Conservation (phyloP, 2,888 invertebrate species). For the Dendrolimus houi region DNA sequence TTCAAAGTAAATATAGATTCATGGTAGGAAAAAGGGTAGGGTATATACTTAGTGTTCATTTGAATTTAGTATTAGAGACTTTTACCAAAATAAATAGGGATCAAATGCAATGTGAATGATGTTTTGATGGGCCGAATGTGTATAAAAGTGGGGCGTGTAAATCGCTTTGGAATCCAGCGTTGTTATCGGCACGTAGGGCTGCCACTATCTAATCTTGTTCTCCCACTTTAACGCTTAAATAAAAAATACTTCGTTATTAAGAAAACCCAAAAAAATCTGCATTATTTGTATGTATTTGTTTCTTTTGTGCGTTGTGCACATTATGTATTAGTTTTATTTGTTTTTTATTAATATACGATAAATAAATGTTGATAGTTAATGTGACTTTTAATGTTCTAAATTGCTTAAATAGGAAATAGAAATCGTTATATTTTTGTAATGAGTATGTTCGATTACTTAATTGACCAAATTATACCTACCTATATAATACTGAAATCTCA, state of each 20-base stretch:
- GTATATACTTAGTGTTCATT: neutral
- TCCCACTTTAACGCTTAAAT: conserved; percentile 48
- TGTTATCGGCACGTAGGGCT: conserved; percentile 60
- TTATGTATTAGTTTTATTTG: too few relatives aligned
- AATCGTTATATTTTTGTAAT: too few relatives aligned
- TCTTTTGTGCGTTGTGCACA: too few relatives aligned
- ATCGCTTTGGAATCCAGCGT: conserved; percentile 45
- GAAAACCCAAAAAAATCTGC: conserved; percentile 24
- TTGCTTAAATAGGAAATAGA: conserved; percentile 8
- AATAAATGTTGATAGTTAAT: neutral
- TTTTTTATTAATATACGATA: neutral
- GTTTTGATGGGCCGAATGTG: conserved; percentile 19
- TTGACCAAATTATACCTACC: too few relatives aligned
- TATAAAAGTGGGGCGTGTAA: conserved; percentile 33
- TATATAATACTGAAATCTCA: too few relatives aligned
- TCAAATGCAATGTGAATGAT: conserved; percentile 12
- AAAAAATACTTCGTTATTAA: conserved; percentile 40
- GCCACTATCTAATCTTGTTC: conserved; percentile 62
- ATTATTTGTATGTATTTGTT: neutral
- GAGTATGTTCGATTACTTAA: too few relatives aligned
- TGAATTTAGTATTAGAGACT: neutral
- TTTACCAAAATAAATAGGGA: conserved; percentile 1
- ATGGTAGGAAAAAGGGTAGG: too few relatives aligned
- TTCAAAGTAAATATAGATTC: too few relatives aligned
- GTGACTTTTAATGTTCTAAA: neutral